These are phyloP conservation scores for Hololepta plana DNA, from an alignment of 2,888 invertebrate genomes.

Conservation along the genomic window DNA sequence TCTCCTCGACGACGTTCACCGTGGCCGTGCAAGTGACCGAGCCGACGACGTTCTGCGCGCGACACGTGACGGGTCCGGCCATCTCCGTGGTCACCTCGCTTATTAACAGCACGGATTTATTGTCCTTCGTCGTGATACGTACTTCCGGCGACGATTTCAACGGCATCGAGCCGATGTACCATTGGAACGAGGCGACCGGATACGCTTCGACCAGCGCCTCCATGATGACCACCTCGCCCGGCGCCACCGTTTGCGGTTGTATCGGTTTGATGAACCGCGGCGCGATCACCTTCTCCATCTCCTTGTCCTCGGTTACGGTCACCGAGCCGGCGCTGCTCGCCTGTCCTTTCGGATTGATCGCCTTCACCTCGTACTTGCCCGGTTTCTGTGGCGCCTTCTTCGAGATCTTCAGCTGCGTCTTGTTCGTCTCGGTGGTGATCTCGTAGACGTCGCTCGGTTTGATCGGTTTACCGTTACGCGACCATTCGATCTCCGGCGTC, in stretches of 20 bases:
- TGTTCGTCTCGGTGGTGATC: slow-evolving; percentile 39
- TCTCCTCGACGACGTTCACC: slow-evolving; percentile 39
- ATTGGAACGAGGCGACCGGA: slow-evolving; percentile 70
- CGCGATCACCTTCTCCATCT: slow-evolving; percentile 40
- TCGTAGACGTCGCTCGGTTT: slow-evolving; percentile 40
- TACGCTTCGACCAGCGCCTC: slow-evolving; percentile 60
- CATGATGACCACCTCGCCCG: slow-evolving; percentile 61
- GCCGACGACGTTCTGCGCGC: slow-evolving; percentile 80
- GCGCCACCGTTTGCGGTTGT: slow-evolving; percentile 46
- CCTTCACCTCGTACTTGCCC: slow-evolving; percentile 77
- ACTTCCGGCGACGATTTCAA: slow-evolving; percentile 50
- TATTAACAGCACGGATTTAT: slow-evolving; percentile 63
- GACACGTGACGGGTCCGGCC: slow-evolving; percentile 64
- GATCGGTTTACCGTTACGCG: slow-evolving; percentile 64
- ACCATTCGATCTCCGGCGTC: slow-evolving; percentile 65
- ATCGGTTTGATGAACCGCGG: slow-evolving; percentile 58
- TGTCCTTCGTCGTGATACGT: slow-evolving; percentile 54
- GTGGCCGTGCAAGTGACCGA: slow-evolving; percentile 74
- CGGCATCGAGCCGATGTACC: slow-evolving; percentile 63
- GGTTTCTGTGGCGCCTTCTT: slow-evolving; percentile 55
- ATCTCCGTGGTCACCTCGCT: slow-evolving; percentile 50
- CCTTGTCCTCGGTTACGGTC: slow-evolving; percentile 45
- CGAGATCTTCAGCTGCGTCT: slow-evolving; percentile 44
- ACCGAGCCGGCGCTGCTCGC: slow-evolving; percentile 69
- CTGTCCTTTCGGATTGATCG: slow-evolving; percentile 60